Evolutionary conservation across 2,888 invertebrate species (phyloP).

Genomic region (Clanis bilineata): DNA sequence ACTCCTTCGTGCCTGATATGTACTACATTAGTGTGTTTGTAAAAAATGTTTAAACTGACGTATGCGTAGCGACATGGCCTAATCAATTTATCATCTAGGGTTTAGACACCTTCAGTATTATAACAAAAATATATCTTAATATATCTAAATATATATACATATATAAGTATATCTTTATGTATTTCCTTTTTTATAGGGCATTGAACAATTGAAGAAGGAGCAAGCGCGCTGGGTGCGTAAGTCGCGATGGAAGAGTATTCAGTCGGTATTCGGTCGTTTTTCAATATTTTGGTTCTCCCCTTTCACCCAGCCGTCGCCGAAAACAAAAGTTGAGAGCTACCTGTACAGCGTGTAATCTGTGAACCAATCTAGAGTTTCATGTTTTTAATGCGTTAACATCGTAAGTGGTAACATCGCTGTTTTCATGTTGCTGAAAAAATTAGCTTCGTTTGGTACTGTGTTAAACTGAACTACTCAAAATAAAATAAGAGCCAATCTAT

Average conservation of each 20-base stretch:
- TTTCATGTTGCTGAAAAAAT: not conserved
- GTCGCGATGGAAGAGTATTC: constrained; percentile 96
- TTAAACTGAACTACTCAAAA: not conserved
- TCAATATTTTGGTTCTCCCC: constrained; percentile 97
- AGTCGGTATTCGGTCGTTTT: constrained; percentile 98
- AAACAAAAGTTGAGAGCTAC: constrained; percentile 89
- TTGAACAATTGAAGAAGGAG: constrained; percentile 98
- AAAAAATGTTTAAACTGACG: too few relatives aligned
- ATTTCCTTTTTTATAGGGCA: constrained; percentile 85
- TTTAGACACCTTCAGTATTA: too few relatives aligned
- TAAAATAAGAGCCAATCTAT: too few relatives aligned
- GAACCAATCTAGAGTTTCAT: not conserved
- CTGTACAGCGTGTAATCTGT: constrained; percentile 89
- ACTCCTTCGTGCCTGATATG: not conserved
- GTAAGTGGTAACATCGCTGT: not conserved
- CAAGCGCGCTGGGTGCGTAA: constrained; percentile 96
- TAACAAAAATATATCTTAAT: too few relatives aligned
- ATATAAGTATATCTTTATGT: too few relatives aligned
- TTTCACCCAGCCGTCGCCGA: constrained; percentile 91
- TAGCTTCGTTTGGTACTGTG: not conserved
- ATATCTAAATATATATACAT: too few relatives aligned
- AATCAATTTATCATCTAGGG: too few relatives aligned
- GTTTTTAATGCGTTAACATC: too few relatives aligned
- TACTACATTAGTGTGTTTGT: not conserved
- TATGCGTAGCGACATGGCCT: not conserved